Evolutionary conservation across 2,113 vertebrate genomes (phyloP), one percentile per base, ranked within the genome.

Genomic region (Raja brachyura): DNA sequence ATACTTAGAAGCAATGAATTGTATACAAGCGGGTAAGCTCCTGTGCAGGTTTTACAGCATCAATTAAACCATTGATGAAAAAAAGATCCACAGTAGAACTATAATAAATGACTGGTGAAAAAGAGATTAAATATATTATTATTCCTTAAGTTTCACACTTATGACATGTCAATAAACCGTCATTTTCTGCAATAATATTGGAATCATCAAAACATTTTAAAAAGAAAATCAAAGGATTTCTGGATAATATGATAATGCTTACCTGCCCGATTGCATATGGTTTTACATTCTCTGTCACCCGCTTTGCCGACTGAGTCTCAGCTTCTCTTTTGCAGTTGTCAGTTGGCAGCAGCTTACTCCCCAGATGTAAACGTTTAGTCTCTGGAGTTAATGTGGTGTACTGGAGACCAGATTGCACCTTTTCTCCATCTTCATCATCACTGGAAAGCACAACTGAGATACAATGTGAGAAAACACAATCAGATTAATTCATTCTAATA

Each of bases 401-500:
- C 48, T 73, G 66, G 9, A 92, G 16, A 92, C 31, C 4, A 28
- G 90, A 13, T 48, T 92, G 33, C 5, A 22, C 6, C 54, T 92
- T 54, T 54, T 92, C 90, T 70, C 66, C 54, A 92, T 93, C 95
- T 94, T 96, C 96, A 93, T 97, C 97, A 94, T 97, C 97, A 94
- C 97, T 97, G 88, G 97, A 97, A 95, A 97, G 96, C 33, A 97
- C 93, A 95, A 97, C 97, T 97, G 81, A 95, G 95, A 77, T 93
- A 18, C 61, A 93, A 94, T 88, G 94, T 90, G 93, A 14, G 93
- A 94, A 86, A 77, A 73, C 56, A 10, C 39, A 93, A 39, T 76
- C 85, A 86, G 25, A 31, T 33, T 73, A 7, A 73, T 39, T 4
- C 68, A 73, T 39, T 39, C 66, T 10, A 73, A 92, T 10, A 70